Percentiles rank a stretch among this genome's conserved stretches.
These are phyloP conservation scores for Sciurus niger DNA, from an alignment of 2,113 vertebrate genomes.

Conservation along the genomic window DNA sequence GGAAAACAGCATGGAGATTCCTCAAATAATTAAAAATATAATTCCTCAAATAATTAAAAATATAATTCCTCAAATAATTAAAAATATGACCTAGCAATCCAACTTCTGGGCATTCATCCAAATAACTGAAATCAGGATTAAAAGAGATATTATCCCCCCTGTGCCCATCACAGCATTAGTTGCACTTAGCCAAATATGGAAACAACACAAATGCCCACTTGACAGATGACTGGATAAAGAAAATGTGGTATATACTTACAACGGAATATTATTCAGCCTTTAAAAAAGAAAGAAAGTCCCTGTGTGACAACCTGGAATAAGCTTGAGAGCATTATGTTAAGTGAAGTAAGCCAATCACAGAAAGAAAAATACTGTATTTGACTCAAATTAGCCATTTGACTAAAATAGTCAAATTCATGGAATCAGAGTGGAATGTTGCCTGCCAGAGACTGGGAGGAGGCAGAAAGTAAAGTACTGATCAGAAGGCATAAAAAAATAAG, in stretches of 20 bases:
- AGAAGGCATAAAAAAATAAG: not conserved
- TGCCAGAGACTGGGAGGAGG: not conserved
- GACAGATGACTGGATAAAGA: too few relatives aligned
- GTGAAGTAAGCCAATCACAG: not conserved
- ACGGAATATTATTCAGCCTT: not conserved
- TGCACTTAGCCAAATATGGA: too few relatives aligned
- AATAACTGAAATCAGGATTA: not conserved
- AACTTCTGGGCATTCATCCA: too few relatives aligned
- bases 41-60: not conserved
- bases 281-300: not conserved
- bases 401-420: not conserved
- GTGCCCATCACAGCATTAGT: not conserved
- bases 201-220: too few relatives aligned
- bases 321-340: not conserved
- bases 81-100: not conserved
- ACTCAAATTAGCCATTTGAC: not conserved
- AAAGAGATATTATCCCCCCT: too few relatives aligned
- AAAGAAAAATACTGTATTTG: not conserved
- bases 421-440: not conserved
- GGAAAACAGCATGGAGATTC: not conserved
- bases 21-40: not conserved
- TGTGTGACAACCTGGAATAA: not conserved
- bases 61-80: too few relatives aligned
- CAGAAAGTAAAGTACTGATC: not conserved
- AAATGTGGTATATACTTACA: too few relatives aligned